Conservation (phyloP, 2,888 invertebrate species). For the Euplexia lucipara region DNA sequence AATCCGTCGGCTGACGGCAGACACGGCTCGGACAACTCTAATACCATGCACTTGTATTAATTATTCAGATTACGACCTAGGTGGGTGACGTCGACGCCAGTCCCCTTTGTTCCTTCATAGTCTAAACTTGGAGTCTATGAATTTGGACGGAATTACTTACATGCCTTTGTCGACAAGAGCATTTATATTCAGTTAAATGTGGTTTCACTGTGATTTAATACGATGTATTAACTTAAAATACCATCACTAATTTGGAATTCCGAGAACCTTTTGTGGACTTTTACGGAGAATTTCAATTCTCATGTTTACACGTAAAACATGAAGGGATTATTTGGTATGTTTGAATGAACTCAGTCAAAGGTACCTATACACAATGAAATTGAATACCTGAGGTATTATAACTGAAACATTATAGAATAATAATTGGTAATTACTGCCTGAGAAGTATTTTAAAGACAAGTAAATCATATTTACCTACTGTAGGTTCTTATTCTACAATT, state of each 20-base stretch:
- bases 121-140: constrained; percentile 7
- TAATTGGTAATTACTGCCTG: constrained; percentile 13
- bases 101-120: constrained; percentile 21
- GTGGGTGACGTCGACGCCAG: background rate
- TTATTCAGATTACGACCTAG: constrained; percentile 40
- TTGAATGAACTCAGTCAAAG: constrained; percentile 12
- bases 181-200: background rate
- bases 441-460: background rate
- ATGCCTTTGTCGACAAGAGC: background rate
- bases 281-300: constrained; percentile 11
- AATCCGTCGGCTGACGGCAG: constrained; percentile 65
- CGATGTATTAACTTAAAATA: constrained; percentile 1
- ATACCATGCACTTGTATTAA: constrained; percentile 54
- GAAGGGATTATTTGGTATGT: constrained; percentile 11
- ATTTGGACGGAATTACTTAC: background rate
- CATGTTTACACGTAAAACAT: constrained; percentile 22
- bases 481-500: too few relatives aligned
- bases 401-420: constrained; percentile 11
- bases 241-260: constrained; percentile 1
- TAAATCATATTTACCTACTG: too few relatives aligned
- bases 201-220: constrained; percentile 1
- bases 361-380: constrained; percentile 11
- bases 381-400: constrained; percentile 5
- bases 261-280: background rate
- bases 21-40: constrained; percentile 26